Conservation (phyloP, 2,888 invertebrate genomes). For the Euclidia mi region DNA sequence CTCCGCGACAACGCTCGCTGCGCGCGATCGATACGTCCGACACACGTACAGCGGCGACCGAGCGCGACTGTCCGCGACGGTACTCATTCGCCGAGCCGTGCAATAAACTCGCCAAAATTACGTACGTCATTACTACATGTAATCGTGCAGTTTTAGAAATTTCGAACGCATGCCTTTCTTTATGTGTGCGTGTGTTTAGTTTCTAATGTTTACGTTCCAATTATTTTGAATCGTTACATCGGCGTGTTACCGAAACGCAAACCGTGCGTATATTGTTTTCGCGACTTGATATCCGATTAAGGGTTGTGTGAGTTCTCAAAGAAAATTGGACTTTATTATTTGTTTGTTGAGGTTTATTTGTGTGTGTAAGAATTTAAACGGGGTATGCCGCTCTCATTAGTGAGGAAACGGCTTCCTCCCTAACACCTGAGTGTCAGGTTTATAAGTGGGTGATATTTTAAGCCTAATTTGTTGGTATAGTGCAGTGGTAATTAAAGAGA, state of each 20-base stretch:
- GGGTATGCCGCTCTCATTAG: conserved; percentile 47
- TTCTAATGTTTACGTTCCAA: conserved; percentile 30
- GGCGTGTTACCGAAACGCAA: conserved; percentile 18
- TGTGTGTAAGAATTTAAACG: conserved; percentile 16
- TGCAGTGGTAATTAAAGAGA: conserved; percentile 2
- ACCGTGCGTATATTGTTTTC: conserved; percentile 30
- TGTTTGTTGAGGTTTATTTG: conserved; percentile 22
- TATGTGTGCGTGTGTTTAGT: conserved; percentile 34
- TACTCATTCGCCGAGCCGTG: conserved; percentile 29
- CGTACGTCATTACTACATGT: conserved; percentile 61
- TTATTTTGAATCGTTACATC: conserved; percentile 15
- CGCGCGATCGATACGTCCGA: conserved; percentile 52
- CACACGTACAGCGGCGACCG: conserved; percentile 54
- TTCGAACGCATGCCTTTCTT: conserved; percentile 47
- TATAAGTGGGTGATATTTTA: conserved; percentile 23
- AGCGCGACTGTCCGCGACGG: conserved; percentile 41
- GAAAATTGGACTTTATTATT: conserved; percentile 29
- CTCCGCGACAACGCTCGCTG: conserved; percentile 48
- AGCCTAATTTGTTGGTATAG: conserved; percentile 13
- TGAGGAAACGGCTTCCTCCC: conserved; percentile 47
- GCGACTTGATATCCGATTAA: conserved; percentile 22
- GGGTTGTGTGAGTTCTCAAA: conserved; percentile 16
- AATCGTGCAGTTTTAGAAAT: conserved; percentile 44
- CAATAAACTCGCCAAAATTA: conserved; percentile 64
- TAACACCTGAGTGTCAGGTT: conserved; percentile 30